Evolutionary conservation across 2,113 vertebrate genomes (phyloP).

Genomic region (Leiothrix lutea): DNA sequence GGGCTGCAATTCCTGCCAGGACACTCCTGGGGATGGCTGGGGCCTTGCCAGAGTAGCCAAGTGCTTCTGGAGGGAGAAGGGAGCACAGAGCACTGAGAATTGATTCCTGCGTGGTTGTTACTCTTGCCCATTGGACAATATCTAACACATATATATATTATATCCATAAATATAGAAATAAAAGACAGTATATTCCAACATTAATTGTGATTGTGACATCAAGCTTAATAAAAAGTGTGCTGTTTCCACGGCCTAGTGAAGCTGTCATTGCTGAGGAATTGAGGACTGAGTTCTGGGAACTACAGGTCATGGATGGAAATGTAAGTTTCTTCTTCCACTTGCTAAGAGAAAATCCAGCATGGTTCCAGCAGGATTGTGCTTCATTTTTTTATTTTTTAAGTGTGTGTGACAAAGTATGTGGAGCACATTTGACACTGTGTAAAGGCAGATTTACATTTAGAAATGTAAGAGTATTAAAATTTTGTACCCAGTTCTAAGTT

Average conservation of each 20-base stretch:
- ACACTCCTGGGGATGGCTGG: not conserved
- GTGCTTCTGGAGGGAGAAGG: not conserved
- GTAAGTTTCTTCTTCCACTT: not conserved
- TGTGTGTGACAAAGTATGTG: not conserved
- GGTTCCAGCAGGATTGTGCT: not conserved
- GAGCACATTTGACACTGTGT: not conserved
- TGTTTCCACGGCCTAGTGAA: not conserved
- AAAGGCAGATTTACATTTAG: not conserved
- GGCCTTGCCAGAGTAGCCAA: not conserved
- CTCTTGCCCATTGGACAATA: not conserved
- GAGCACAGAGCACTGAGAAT: not conserved
- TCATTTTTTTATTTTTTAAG: not conserved
- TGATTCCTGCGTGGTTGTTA: not conserved
- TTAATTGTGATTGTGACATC: not conserved
- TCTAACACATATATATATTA: not conserved
- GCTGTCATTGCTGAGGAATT: not conserved
- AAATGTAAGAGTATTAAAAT: not conserved
- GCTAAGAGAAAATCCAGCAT: not conserved
- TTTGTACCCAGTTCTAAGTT: not conserved
- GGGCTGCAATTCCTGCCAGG: not conserved
- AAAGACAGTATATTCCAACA: not conserved
- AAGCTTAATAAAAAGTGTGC: not conserved
- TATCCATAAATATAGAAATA: not conserved
- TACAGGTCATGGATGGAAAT: not conserved
- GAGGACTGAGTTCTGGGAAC: not conserved